A percentile compares a stretch with the other conserved stretches of the same genome.
These are phyloP conservation scores for Augochlora pura DNA, from an alignment of 1,140 invertebrate genomes.

Conservation along the genomic window DNA sequence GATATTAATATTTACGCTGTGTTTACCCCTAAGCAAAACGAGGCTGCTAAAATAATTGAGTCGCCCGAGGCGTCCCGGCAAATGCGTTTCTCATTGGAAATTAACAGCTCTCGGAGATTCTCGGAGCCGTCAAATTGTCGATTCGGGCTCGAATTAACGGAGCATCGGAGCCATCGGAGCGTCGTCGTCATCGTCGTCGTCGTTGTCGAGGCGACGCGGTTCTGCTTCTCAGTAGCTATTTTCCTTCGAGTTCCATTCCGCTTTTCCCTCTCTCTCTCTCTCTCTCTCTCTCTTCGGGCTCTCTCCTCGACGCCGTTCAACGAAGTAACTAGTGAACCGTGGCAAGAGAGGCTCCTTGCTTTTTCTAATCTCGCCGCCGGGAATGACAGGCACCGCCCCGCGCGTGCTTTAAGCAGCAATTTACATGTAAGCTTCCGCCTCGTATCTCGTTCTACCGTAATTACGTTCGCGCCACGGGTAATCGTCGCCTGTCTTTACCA, in stretches of 20 bases:
- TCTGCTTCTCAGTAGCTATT: neutral
- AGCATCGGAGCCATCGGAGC: conserved; percentile 18
- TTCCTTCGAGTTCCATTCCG: conserved; percentile 35
- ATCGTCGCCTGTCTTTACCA: conserved; percentile 51
- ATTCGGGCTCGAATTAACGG: conserved; percentile 38
- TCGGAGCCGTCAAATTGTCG: conserved; percentile 48
- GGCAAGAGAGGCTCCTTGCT: conserved; percentile 65
- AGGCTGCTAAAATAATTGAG: too few relatives aligned
- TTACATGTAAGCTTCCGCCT: conserved; percentile 68
- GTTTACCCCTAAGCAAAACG: too few relatives aligned
- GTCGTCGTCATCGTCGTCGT: neutral
- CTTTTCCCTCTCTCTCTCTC: too few relatives aligned
- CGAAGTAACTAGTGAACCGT: conserved; percentile 58
- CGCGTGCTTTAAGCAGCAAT: conserved; percentile 74
- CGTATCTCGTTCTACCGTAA: conserved; percentile 54
- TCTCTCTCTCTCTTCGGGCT: too few relatives aligned
- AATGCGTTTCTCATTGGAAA: conserved; percentile 5
- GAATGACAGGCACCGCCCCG: conserved; percentile 54
- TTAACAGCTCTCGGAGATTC: conserved; percentile 25
- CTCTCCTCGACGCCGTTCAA: conserved; percentile 7
- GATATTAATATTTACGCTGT: too few relatives aligned
- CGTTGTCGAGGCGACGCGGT: neutral
- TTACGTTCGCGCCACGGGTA: conserved; percentile 62
- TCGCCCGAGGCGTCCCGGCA: neutral
- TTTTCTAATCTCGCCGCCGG: conserved; percentile 67